Evolutionary conservation across 2,888 invertebrate genomes (phyloP).

Genomic region (Xanthia togata): DNA sequence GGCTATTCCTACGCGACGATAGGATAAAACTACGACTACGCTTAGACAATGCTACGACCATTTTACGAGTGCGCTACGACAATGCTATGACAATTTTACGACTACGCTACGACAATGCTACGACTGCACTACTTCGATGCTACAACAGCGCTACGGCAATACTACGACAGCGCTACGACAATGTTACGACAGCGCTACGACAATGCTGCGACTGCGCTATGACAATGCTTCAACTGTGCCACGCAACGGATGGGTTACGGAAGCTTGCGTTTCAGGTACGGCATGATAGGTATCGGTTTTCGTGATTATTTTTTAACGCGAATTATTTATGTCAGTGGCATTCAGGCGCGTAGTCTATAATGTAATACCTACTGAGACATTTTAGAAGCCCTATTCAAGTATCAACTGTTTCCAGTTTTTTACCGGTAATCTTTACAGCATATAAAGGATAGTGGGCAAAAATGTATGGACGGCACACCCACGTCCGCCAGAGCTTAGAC

Average conservation of each 20-base stretch:
- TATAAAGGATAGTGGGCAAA: too few species aligned
- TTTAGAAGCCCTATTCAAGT: background rate
- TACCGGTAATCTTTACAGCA: background rate
- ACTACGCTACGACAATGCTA: background rate
- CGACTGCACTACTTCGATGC: background rate
- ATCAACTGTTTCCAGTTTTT: background rate
- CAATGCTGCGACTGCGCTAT: background rate
- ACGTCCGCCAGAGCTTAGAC: too few species aligned
- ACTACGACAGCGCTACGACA: background rate
- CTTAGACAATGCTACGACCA: too few species aligned
- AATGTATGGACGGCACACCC: too few species aligned
- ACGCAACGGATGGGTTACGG: background rate
- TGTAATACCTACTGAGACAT: background rate
- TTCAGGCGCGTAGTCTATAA: background rate
- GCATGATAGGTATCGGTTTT: background rate
- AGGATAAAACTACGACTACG: background rate
- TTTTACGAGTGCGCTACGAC: background rate
- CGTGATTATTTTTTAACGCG: background rate
- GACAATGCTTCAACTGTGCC: background rate
- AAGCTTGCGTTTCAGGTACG: too few species aligned
- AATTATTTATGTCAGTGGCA: background rate
- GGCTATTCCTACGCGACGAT: background rate
- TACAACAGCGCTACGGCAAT: background rate
- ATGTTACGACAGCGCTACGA: background rate
- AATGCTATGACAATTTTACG: too few species aligned